Evolutionary conservation across 1,140 invertebrate species (phyloP), one percentile per base, ranked within the genome.

Genomic region (Cherax destructor): DNA sequence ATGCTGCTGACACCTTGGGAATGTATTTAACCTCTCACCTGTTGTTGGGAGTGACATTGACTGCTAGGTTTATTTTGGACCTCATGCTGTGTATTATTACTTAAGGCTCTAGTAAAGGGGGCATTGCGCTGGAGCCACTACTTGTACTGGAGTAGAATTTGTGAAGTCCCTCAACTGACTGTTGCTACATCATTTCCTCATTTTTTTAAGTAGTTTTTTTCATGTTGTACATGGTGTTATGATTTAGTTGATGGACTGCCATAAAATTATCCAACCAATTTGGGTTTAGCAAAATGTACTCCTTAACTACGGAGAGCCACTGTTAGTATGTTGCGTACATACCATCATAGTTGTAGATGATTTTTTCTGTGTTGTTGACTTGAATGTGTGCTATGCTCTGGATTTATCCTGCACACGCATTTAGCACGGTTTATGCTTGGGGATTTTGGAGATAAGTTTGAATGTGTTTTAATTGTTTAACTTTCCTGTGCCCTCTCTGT

Each of bases 361-460:
- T 91, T 91, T 91, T 91, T 91, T 91, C 89, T 91, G 89, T 91
- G 89, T 91, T 86, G 89, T 91, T 91, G 89, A 91, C 86, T 90
- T 86, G 83, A 88, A 92, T 91, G 91, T 92, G 91, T 92, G 86
- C 91, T 88, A 85, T 92, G 85, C 83, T 90, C 88, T 91, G 83
- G 91, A 90, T 90, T 93, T 92, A 90, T 93, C 87, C 83, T 84
- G 87, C 86, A 88, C 91, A 87, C 91, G 91, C 92, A 89, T 88
- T 92, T 86, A 91, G 87, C 85, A 90, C 91, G 86, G 90, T 89
- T 89, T 86, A 88, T 91, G 90, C 88, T 92, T 92, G 90, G 87
- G 86, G 85, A 91, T 91, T 86, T 93, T 85, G 91, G 86, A 90
- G 72, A 85, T 86, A 93, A 92, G 76, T 85, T 86, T 92, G 87